A percentile compares a stretch with the other conserved stretches of the same genome.
Evolutionary conservation across 1,140 invertebrate species (phyloP).

Genomic region (Hypothenemus hampei): DNA sequence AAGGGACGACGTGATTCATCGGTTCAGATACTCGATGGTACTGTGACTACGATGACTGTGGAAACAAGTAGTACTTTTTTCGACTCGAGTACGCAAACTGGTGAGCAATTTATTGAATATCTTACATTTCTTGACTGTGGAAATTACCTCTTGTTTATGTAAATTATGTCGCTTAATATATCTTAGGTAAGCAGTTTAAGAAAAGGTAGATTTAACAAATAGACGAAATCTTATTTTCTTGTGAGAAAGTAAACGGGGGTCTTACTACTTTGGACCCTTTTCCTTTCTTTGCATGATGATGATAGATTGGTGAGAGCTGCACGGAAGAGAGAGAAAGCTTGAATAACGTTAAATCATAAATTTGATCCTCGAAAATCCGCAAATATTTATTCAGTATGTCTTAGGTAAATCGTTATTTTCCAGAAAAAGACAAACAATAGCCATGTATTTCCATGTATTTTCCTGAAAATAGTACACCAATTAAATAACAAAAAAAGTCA

Average conservation of each 20-base stretch:
- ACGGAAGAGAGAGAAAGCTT: too few species aligned
- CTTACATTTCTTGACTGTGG: too few species aligned
- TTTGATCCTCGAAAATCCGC: neutral
- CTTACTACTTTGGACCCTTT: neutral
- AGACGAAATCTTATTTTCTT: neutral
- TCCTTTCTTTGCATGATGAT: neutral
- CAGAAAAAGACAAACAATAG: too few species aligned
- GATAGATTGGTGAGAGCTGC: neutral
- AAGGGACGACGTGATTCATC: slow-evolving; percentile 78
- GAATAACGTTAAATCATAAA: neutral
- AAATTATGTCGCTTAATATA: too few species aligned
- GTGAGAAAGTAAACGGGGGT: neutral
- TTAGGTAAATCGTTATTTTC: neutral
- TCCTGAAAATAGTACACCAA: too few species aligned
- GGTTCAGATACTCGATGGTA: slow-evolving; percentile 86
- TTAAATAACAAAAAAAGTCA: too few species aligned
- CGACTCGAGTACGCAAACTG: slow-evolving; percentile 88
- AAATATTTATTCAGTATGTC: neutral
- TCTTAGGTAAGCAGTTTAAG: too few species aligned
- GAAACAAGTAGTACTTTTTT: slow-evolving; percentile 89
- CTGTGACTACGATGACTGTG: slow-evolving; percentile 87
- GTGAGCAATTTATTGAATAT: slow-evolving; percentile 52
- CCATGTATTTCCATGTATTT: too few species aligned
- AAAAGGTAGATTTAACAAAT: neutral
- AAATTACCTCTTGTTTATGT: too few species aligned